Conservation (phyloP, 1,140 invertebrate species). For the Drosophila grimshawi region DNA sequence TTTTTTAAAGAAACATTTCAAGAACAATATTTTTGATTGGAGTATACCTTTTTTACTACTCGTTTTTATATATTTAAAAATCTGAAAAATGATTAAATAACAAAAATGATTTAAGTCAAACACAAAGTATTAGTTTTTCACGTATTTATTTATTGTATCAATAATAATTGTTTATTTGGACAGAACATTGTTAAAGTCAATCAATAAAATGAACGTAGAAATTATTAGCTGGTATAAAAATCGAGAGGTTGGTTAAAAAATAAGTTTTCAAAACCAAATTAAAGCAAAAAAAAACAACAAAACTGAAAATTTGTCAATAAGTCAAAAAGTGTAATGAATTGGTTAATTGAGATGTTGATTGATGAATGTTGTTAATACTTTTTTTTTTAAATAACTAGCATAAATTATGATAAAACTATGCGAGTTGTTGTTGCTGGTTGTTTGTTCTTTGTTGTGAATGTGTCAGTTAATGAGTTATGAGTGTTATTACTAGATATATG, state of each 20-base stretch:
- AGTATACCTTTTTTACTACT: no score
- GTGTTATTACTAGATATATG: constrained; percentile 34
- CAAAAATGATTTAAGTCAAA: no score
- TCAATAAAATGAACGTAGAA: constrained; percentile 12
- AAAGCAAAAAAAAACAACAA: no score
- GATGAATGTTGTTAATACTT: constrained; percentile 62
- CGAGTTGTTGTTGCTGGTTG: constrained; percentile 48
- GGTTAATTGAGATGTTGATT: constrained; percentile 8
- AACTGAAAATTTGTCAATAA: constrained; percentile 44
- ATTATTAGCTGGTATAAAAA: constrained; percentile 6
- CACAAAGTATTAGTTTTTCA: constrained; percentile 7
- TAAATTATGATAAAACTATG: constrained; percentile 62
- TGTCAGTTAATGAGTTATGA: constrained; percentile 41
- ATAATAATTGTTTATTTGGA: constrained; percentile 32
- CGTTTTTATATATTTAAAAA: no score
- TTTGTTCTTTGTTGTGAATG: constrained; percentile 46
- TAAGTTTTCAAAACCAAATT: neutral
- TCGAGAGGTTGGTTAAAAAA: constrained; percentile 11
- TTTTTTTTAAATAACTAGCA: constrained; percentile 42
- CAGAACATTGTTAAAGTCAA: constrained; percentile 7
- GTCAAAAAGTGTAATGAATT: neutral
- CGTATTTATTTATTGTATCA: constrained; percentile 43
- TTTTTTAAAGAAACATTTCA: no score
- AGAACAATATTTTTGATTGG: no score
- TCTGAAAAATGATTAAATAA: no score